Conservation (phyloP, 2,113 vertebrate species). For the Actinemys pallida region DNA sequence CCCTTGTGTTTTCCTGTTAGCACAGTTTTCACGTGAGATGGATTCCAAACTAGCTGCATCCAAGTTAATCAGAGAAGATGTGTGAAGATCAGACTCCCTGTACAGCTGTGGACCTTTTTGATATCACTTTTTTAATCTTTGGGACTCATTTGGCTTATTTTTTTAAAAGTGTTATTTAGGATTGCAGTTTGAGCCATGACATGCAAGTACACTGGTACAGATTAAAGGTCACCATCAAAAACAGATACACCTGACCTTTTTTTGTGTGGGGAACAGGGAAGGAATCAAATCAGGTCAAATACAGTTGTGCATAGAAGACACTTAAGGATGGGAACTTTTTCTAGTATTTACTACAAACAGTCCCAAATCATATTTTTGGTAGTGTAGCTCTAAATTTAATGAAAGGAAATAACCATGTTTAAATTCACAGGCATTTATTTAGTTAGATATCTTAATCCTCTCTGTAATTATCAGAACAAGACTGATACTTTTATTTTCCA, state of each 20-base stretch:
- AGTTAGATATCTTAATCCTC: slow-evolving; percentile 55
- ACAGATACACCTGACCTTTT: background rate
- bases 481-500: slow-evolving; percentile 46
- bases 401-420: slow-evolving; percentile 58
- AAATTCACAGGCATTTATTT: slow-evolving; percentile 65
- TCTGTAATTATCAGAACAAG: slow-evolving; percentile 58
- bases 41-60: slow-evolving; percentile 18
- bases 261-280: background rate
- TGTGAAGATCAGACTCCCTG: slow-evolving; percentile 32
- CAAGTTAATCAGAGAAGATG: background rate
- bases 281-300: background rate
- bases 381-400: slow-evolving; percentile 48
- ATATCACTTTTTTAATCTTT: background rate
- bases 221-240: slow-evolving; percentile 36
- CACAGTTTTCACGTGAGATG: background rate
- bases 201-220: slow-evolving; percentile 37
- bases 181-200: slow-evolving; percentile 27
- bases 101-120: background rate
- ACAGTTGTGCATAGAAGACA: background rate
- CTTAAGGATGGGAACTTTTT: slow-evolving; percentile 51
- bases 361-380: slow-evolving; percentile 48
- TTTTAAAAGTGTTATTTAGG: slow-evolving; percentile 26
- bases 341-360: slow-evolving; percentile 60
- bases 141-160: background rate
- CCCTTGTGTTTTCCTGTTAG: background rate